Conservation (phyloP, 2,888 invertebrate species). For the Odontocerum albicorne region DNA sequence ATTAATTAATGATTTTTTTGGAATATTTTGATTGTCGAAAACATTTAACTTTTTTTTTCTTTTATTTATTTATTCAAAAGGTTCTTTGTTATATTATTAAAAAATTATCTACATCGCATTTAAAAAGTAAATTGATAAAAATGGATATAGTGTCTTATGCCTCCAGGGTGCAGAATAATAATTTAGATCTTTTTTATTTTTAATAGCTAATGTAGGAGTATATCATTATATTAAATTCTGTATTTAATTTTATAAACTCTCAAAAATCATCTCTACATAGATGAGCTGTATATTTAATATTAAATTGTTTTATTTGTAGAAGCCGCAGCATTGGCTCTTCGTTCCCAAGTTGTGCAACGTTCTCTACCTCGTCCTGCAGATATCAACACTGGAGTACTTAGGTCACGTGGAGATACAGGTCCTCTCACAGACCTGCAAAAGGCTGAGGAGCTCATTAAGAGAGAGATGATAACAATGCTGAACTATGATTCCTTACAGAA, state of each 20-base stretch:
- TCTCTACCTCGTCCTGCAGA: slow-evolving; percentile 82
- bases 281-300: neutral
- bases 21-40: no score
- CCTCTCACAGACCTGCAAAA: slow-evolving; percentile 86
- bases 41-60: no score
- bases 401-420: slow-evolving; percentile 74
- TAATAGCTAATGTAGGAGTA: no score
- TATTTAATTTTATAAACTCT: neutral
- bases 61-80: no score
- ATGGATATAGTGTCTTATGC: no score
- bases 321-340: slow-evolving; percentile 68
- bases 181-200: slow-evolving; percentile 20
- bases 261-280: no score
- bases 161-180: no score
- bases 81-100: no score
- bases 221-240: neutral
- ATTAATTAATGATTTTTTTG: no score
- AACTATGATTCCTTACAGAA: slow-evolving; percentile 86
- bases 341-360: slow-evolving; percentile 87
- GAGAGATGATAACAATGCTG: slow-evolving; percentile 95
- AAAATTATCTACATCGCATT: no score
- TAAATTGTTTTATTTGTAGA: slow-evolving; percentile 43
- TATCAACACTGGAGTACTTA: slow-evolving; percentile 79
- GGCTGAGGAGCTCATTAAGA: slow-evolving; percentile 94
- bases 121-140: no score